Evolutionary conservation across 2,888 invertebrate genomes (phyloP), one percentile per base, ranked within the genome.

Genomic region (Chalcis sispes): DNA sequence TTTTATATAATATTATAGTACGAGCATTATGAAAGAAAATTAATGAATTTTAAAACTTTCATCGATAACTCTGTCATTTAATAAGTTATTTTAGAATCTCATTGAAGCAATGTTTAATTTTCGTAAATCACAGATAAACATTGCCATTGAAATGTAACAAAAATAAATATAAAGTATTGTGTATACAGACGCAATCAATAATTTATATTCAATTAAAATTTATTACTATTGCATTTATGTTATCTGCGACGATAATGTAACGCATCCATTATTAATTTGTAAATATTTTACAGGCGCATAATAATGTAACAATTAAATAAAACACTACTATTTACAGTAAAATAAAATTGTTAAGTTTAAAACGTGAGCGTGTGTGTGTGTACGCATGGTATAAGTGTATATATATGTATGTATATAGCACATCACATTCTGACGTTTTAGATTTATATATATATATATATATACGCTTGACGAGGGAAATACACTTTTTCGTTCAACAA

Each of bases 301-400:
- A n/a, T n/a, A 50, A 64, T 64, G 23, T 66, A 70, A 70, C 59
- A 70, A 70, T 36, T 70, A 58, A 36, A 59, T 70, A 70, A 59
- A 48, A 50, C 25, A 59, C 69, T 42, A 42, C 59, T 70, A 70
- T 70, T 59, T 70, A 70, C 69, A 70, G 48, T 48, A 67, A 70
- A 58, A n/a, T 3, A n/a, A 36, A 36, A 36, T 36, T 36, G 36
- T 15, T 56, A 46, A 58, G 46, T 46, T 40, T 29, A 29, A 20
- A n/a, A 23, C 15, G 48, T 70, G 20, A 20, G 3, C 18, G 50
- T 69, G 32, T 50, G 56, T 13, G 50, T 50, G 48, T 59, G 32
- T 46, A 58, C 58, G 54, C 46, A 29, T 20, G n/a, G 20, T 23
- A 58, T 70, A 50, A 20, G 3, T 15, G 50, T 69, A 48, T 50